These are phyloP conservation scores for Anolis apletophallus DNA, from an alignment of 2,797 vertebrate species.

Conservation along the genomic window DNA sequence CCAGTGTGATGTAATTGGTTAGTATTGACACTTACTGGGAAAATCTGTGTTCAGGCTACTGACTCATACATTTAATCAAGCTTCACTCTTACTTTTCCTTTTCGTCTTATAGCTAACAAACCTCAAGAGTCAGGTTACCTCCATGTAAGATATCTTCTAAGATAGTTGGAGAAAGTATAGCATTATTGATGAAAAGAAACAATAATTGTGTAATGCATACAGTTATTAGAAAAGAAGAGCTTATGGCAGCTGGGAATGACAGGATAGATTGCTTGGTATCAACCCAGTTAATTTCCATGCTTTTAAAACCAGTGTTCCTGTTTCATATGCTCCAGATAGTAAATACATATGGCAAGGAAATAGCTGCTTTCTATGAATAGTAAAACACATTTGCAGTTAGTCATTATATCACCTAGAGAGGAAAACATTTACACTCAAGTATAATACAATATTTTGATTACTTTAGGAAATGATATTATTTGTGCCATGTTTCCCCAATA, in stretches of 20 bases:
- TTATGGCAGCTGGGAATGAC: not conserved
- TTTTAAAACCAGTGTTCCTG: not conserved
- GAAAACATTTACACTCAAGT: not conserved
- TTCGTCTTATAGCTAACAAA: not conserved
- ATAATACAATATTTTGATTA: not conserved
- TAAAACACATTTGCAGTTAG: not conserved
- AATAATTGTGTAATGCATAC: not conserved
- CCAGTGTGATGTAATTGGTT: not conserved
- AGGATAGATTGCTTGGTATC: not conserved
- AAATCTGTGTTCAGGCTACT: not conserved
- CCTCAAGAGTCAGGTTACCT: not conserved
- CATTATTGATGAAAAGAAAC: not conserved
- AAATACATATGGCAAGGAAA: not conserved
- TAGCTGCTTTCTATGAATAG: not conserved
- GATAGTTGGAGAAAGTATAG: not conserved
- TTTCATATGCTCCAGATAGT: conserved; percentile 6
- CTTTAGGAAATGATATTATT: not conserved
- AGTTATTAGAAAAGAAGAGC: not conserved
- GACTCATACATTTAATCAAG: too few relatives aligned
- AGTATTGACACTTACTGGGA: not conserved
- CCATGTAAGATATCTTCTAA: not conserved
- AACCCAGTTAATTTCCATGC: not conserved
- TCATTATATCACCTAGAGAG: not conserved
- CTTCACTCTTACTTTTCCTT: not conserved
- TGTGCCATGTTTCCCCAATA: not conserved